A percentile compares a stretch with the other conserved stretches of the same genome.
Conservation (phyloP, 2,888 invertebrate species). For the Platerodrilus igneus region DNA sequence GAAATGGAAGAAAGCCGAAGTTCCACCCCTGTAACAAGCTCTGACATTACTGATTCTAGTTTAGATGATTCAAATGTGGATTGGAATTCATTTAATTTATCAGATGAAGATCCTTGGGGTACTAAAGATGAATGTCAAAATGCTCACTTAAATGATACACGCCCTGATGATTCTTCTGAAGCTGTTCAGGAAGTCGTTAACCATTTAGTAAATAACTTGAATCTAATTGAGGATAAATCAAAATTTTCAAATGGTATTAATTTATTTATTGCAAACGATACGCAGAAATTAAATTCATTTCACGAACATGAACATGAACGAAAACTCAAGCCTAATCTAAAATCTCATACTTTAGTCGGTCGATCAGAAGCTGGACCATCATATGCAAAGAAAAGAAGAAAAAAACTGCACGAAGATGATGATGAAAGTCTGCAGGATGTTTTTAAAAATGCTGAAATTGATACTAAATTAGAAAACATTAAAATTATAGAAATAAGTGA, state of each 20-base stretch:
- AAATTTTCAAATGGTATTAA: too few species aligned
- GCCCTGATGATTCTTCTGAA: not conserved
- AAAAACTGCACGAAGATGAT: slow-evolving; percentile 25
- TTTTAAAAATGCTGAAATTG: slow-evolving; percentile 4
- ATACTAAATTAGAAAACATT: slow-evolving; percentile 20
- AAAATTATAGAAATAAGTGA: slow-evolving; percentile 19
- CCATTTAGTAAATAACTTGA: slow-evolving; percentile 2
- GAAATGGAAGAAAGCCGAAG: slow-evolving; percentile 33
- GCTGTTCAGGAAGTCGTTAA: not conserved
- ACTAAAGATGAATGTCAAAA: too few species aligned
- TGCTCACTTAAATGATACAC: too few species aligned
- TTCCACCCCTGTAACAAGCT: slow-evolving; percentile 15
- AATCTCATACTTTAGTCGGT: too few species aligned
- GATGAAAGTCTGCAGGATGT: slow-evolving; percentile 3
- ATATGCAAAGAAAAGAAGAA: slow-evolving; percentile 27
- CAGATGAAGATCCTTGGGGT: too few species aligned
- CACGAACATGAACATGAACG: too few species aligned
- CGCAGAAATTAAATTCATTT: too few species aligned
- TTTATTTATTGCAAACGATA: too few species aligned
- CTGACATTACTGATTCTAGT: not conserved
- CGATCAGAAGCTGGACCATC: slow-evolving; percentile 35
- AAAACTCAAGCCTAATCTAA: too few species aligned
- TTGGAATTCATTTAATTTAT: too few species aligned
- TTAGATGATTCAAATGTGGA: too few species aligned
- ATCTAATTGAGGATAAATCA: too few species aligned